Percentiles rank a stretch among this genome's conserved stretches.
phyloP scores from a whole-genome alignment of 2,888 invertebrate genomes.

The Camptogramma bilineatum region DNA sequence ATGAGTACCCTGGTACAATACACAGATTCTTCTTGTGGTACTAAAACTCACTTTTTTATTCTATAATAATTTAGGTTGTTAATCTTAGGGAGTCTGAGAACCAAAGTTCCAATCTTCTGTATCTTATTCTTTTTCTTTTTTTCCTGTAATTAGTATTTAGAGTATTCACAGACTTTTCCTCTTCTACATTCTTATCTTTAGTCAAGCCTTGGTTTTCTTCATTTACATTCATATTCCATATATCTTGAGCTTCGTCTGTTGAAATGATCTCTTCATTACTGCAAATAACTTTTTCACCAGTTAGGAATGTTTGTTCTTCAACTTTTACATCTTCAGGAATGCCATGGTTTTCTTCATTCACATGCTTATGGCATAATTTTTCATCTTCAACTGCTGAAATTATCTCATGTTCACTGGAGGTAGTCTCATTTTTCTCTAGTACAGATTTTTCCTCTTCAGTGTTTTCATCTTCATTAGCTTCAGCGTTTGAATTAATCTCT shows the following conservation, averaged over 20 bases:
- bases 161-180: neutral
- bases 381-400: neutral
- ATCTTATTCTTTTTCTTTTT: neutral
- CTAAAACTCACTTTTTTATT: neutral
- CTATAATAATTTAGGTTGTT: neutral
- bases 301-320: neutral
- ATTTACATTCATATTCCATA: neutral
- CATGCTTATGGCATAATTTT: neutral
- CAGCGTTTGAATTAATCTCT: neutral
- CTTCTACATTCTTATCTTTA: neutral
- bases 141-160: neutral
- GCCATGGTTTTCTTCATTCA: neutral
- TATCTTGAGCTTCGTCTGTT: neutral
- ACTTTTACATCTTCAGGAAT: neutral
- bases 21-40: neutral
- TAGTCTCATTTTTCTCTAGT: neutral
- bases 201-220: neutral
- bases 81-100: neutral
- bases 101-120: neutral
- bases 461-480: neutral
- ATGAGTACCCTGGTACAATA: neutral
- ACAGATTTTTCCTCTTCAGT: neutral
- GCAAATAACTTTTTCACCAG: neutral
- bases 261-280: neutral
- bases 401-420: neutral